Percentiles rank a stretch among this genome's conserved stretches.
phyloP scores from a whole-genome alignment of 2,113 vertebrate genomes.

The Empidonax traillii region DNA sequence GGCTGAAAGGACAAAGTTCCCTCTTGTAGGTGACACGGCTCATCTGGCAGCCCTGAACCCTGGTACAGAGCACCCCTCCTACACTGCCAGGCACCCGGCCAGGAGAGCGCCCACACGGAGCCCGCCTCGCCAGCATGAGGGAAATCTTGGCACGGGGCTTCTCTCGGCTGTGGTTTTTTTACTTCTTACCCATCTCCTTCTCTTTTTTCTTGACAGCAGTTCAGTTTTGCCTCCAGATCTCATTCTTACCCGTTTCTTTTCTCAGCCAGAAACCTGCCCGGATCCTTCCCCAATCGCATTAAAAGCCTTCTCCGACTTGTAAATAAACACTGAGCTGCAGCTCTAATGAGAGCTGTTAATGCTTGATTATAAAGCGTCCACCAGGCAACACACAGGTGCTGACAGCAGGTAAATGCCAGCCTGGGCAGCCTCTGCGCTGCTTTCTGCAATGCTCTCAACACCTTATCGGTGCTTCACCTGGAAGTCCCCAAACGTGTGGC shows the following conservation, averaged over 20 bases:
- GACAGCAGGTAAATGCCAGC: background rate
- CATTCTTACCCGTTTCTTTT: background rate
- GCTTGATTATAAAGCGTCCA: background rate
- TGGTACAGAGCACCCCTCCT: conserved; percentile 51
- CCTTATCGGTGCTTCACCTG: accelerated
- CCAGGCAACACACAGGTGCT: background rate
- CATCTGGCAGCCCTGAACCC: conserved; percentile 59
- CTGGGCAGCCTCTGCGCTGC: background rate
- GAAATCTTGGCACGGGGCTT: background rate
- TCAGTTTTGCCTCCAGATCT: background rate
- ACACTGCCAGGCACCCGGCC: background rate
- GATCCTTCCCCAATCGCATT: background rate
- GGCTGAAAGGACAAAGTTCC: conserved; percentile 53
- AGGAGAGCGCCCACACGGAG: conserved; percentile 14
- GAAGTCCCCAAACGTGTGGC: no score
- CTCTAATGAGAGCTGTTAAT: background rate
- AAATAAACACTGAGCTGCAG: background rate
- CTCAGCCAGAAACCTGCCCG: background rate
- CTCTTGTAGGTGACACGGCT: conserved; percentile 26
- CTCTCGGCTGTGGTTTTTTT: background rate
- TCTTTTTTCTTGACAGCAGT: background rate
- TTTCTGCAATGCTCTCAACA: background rate
- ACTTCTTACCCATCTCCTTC: background rate
- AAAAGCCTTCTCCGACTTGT: background rate
- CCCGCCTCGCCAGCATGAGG: background rate